Evolutionary conservation across 2,888 invertebrate species (phyloP).

Genomic region (Craniophora ligustri): DNA sequence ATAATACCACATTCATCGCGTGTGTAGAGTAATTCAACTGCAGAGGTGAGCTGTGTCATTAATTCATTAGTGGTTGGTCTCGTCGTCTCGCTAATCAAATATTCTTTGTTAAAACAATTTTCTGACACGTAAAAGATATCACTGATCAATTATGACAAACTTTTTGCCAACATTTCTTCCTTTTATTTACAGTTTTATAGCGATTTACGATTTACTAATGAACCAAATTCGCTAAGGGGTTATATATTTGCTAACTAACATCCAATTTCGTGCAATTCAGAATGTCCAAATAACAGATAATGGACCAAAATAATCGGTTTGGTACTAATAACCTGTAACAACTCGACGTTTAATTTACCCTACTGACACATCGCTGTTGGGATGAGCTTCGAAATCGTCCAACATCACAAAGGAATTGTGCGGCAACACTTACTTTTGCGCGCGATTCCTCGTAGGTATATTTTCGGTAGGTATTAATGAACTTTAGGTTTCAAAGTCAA

Average conservation of each 20-base stretch:
- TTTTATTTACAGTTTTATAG: not conserved
- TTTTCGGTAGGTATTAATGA: too few species aligned
- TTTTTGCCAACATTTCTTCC: not conserved
- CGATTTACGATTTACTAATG: not conserved
- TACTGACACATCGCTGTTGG: constrained; percentile 17
- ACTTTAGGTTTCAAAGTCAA: too few species aligned
- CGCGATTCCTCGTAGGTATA: not conserved
- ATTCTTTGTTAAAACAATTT: too few species aligned
- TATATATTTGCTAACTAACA: not conserved
- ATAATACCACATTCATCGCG: too few species aligned
- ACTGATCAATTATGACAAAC: not conserved
- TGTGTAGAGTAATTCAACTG: too few species aligned
- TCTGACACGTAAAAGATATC: not conserved
- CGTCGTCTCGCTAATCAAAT: too few species aligned
- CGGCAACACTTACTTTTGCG: not conserved
- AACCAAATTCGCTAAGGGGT: not conserved
- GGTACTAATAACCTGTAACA: constrained; percentile 18
- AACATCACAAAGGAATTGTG: constrained; percentile 22
- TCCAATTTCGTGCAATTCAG: constrained; percentile 13
- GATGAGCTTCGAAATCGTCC: constrained; percentile 9
- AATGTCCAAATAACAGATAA: constrained; percentile 11
- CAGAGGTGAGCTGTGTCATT: too few species aligned
- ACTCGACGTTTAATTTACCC: constrained; percentile 19
- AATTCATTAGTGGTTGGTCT: too few species aligned
- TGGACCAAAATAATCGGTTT: constrained; percentile 9